Conservation (phyloP, 2,797 vertebrate species). For the Strix occidentalis region DNA sequence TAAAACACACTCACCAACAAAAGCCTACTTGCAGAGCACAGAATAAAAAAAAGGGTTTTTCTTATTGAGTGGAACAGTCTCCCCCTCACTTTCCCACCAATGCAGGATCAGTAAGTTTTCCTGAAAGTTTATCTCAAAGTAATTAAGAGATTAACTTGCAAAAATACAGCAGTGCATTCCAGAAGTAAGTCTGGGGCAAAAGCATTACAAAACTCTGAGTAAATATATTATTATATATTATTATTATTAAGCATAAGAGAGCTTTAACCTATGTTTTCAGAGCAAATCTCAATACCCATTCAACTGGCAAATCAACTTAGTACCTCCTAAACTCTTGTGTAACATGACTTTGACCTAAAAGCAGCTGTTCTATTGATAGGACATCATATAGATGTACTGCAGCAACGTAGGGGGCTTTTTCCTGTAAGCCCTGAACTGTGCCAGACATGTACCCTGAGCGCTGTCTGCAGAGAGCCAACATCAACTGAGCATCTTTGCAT, state of each 20-base stretch:
- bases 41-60: neutral
- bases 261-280: neutral
- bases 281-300: neutral
- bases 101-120: neutral
- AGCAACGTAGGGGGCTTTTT: rapidly evolving
- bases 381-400: neutral
- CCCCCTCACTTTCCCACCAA: neutral
- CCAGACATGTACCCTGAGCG: neutral
- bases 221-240: neutral
- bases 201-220: neutral
- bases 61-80: neutral
- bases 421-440: neutral
- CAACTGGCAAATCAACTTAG: neutral
- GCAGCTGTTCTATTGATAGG: neutral
- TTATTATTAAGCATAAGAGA: neutral
- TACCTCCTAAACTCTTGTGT: neutral
- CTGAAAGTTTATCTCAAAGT: neutral
- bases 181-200: neutral
- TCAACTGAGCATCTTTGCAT: neutral
- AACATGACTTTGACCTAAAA: neutral
- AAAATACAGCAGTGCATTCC: neutral
- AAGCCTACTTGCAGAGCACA: neutral
- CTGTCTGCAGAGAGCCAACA: neutral
- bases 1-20: neutral
- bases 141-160: neutral